Evolutionary conservation across 2,113 vertebrate genomes (phyloP).

Genomic region (Micromys minutus): DNA sequence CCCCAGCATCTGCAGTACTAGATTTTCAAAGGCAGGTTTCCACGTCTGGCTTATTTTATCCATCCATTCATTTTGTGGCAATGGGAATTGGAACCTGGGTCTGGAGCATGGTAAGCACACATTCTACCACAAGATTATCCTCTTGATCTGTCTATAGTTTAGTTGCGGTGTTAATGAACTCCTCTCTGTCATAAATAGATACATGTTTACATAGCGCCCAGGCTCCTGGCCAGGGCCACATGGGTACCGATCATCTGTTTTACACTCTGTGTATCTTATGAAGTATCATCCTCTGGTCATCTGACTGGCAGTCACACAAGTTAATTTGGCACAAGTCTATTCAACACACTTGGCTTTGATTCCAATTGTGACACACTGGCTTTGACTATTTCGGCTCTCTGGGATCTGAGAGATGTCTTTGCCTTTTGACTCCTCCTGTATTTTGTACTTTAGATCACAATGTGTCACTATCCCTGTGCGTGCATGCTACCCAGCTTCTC

Average conservation of each 20-base stretch:
- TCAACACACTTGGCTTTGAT: neutral
- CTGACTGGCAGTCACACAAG: slow-evolving; percentile 31
- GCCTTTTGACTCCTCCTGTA: neutral
- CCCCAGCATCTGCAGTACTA: neutral
- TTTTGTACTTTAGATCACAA: neutral
- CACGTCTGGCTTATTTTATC: neutral
- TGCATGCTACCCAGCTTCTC: neutral
- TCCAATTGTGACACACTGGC: neutral
- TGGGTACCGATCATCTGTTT: neutral
- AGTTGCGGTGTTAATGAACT: neutral
- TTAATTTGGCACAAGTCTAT: slow-evolving; percentile 1
- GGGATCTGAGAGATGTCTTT: neutral
- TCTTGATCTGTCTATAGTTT: neutral
- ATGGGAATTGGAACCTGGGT: neutral
- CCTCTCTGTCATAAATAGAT: neutral
- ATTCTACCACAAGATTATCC: neutral
- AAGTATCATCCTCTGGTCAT: neutral
- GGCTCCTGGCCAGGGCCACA: neutral
- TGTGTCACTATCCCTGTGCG: neutral
- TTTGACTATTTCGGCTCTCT: neutral
- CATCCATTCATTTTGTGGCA: neutral
- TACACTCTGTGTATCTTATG: neutral
- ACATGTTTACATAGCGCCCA: neutral
- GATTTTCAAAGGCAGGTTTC: neutral
- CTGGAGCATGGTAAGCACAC: neutral